These are phyloP conservation scores for Carassius carassius DNA, from an alignment of 2,113 vertebrate genomes.

Conservation along the genomic window DNA sequence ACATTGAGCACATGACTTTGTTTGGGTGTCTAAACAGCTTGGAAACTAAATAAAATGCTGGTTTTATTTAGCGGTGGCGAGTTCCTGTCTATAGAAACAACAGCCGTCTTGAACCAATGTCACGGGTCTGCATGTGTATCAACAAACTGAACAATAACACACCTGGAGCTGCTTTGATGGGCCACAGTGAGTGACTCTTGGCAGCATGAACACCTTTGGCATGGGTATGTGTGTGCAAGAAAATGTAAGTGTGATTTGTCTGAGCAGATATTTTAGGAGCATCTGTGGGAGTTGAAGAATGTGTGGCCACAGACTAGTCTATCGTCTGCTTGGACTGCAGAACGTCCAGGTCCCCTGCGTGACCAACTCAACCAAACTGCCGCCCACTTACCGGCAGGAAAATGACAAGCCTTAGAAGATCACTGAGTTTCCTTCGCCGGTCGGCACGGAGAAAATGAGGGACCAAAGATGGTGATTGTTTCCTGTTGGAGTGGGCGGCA, in stretches of 20 bases:
- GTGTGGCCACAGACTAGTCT: constrained; percentile 69
- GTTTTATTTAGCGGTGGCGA: not conserved
- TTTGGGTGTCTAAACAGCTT: constrained; percentile 58
- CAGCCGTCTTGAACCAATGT: not conserved
- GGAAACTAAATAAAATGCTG: constrained; percentile 15
- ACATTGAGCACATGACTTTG: constrained; percentile 63
- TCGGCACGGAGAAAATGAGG: constrained; percentile 62
- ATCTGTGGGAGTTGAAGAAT: constrained; percentile 76
- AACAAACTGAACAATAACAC: not conserved
- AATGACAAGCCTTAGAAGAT: constrained; percentile 74
- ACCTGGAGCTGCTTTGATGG: constrained; percentile 5
- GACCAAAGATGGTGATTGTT: constrained; percentile 61
- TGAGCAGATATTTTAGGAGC: constrained; percentile 68
- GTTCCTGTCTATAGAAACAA: not conserved
- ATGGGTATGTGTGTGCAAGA: not conserved
- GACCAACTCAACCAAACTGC: constrained; percentile 72
- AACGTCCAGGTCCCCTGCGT: constrained; percentile 68
- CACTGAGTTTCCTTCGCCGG: constrained; percentile 57
- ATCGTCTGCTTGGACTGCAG: constrained; percentile 65
- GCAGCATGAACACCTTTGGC: no score
- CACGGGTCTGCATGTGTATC: not conserved
- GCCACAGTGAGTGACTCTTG: not conserved
- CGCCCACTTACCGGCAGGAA: constrained; percentile 73
- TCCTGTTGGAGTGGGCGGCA: constrained; percentile 70
- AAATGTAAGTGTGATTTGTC: constrained; percentile 46